phyloP scores from a whole-genome alignment of 2,797 vertebrate genomes.

The Haliaeetus albicilla region DNA sequence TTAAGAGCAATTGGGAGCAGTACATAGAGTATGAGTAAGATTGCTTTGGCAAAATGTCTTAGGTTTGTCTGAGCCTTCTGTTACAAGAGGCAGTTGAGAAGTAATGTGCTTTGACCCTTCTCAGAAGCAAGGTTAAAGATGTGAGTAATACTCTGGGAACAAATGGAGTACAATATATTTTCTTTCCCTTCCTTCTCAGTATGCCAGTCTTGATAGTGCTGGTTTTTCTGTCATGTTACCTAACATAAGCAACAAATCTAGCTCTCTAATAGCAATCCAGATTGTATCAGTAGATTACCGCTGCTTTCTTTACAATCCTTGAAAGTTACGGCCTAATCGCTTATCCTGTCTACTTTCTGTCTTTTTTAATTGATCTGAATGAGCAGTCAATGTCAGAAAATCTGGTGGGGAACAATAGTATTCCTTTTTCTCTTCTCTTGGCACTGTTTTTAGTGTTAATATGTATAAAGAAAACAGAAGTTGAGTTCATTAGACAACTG shows the following conservation, averaged over 20 bases:
- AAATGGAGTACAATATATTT: background rate
- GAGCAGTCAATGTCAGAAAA: background rate
- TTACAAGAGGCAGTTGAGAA: background rate
- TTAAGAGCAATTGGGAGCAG: background rate
- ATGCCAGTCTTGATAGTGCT: background rate
- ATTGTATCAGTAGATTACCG: slow-evolving; percentile 20
- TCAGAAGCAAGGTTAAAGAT: background rate
- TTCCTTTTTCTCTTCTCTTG: background rate
- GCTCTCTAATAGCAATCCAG: background rate
- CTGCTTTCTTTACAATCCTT: background rate
- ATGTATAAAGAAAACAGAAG: background rate
- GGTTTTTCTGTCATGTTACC: background rate
- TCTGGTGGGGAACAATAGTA: background rate
- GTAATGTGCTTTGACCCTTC: background rate
- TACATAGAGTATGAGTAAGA: background rate
- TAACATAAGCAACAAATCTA: slow-evolving; percentile 3
- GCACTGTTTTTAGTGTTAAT: background rate
- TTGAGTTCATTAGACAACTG: background rate
- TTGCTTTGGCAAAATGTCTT: background rate
- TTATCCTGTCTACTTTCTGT: background rate
- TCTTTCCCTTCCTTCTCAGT: background rate
- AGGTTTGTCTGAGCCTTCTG: background rate
- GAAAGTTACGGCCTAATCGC: background rate
- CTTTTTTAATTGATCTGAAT: background rate
- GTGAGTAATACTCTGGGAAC: background rate